These are phyloP conservation scores for Crossoptilon crossoptilon DNA, from an alignment of 2,797 vertebrate genomes.

Conservation along the genomic window DNA sequence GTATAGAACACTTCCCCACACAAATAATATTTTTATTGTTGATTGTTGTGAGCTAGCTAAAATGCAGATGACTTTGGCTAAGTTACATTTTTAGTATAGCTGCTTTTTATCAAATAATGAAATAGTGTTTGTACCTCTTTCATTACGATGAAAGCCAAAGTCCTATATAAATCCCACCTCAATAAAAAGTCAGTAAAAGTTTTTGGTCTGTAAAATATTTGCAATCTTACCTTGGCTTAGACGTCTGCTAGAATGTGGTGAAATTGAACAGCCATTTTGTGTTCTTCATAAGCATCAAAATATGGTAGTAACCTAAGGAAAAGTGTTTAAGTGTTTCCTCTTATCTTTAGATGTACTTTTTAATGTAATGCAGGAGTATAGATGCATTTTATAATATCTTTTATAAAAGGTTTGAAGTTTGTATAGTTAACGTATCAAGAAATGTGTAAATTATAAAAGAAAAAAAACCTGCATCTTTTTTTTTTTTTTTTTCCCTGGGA, in stretches of 20 bases:
- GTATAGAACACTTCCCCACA: background rate
- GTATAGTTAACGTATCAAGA: slow-evolving; percentile 70
- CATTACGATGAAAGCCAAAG: background rate
- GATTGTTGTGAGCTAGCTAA: background rate
- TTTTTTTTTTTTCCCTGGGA: slow-evolving; percentile 86
- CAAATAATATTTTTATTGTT: background rate
- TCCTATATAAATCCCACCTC: background rate
- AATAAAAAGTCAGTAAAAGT: background rate
- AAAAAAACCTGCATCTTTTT: slow-evolving; percentile 70
- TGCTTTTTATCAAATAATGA: background rate
- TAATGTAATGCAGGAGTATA: background rate
- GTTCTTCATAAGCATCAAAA: slow-evolving; percentile 49
- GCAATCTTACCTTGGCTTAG: background rate
- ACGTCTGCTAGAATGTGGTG: background rate
- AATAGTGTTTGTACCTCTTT: background rate
- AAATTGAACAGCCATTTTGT: slow-evolving; percentile 37
- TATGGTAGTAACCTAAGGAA: slow-evolving; percentile 42
- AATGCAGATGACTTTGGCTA: fast-evolving
- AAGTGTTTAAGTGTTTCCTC: slow-evolving; percentile 23
- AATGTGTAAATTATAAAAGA: slow-evolving; percentile 76
- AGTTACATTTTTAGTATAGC: fast-evolving
- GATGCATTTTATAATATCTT: slow-evolving; percentile 60
- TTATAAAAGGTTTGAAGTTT: slow-evolving; percentile 66
- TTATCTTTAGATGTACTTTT: slow-evolving; percentile 20
- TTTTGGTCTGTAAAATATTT: background rate